These are phyloP conservation scores for Epiblema foenella DNA, from an alignment of 2,888 invertebrate genomes.

Conservation along the genomic window DNA sequence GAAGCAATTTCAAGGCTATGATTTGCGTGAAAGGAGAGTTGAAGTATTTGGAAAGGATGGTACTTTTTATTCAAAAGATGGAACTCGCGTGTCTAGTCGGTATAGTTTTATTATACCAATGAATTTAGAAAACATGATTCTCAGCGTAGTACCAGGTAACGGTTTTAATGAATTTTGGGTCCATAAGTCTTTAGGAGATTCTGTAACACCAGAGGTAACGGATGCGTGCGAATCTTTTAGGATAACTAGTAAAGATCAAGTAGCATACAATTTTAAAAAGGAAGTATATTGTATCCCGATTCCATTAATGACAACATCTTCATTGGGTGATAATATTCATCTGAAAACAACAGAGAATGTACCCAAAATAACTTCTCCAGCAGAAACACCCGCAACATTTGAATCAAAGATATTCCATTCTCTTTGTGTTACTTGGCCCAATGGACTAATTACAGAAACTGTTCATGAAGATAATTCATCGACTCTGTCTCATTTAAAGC, in stretches of 20 bases:
- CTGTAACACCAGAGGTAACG: constrained; percentile 52
- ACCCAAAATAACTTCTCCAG: constrained; percentile 46
- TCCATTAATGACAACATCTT: constrained; percentile 43
- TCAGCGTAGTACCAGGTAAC: constrained; percentile 69
- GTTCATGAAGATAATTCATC: constrained; percentile 67
- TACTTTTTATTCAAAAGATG: constrained; percentile 73
- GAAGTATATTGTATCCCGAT: constrained; percentile 57
- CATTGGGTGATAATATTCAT: constrained; percentile 51
- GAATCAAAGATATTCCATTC: constrained; percentile 64
- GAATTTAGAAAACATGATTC: constrained; percentile 68
- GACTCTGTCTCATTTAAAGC: constrained; percentile 72
- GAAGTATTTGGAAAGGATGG: constrained; percentile 77
- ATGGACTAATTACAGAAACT: constrained; percentile 74
- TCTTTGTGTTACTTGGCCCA: constrained; percentile 74
- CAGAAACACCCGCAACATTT: constrained; percentile 47
- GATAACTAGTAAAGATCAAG: constrained; percentile 67
- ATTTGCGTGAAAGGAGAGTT: constrained; percentile 74
- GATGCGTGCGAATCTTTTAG: constrained; percentile 71
- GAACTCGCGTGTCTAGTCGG: constrained; percentile 63
- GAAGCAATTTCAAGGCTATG: constrained; percentile 72
- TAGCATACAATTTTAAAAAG: constrained; percentile 70
- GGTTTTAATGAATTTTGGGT: constrained; percentile 71
- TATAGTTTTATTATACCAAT: constrained; percentile 72
- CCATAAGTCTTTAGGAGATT: constrained; percentile 67
- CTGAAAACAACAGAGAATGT: constrained; percentile 52